A percentile compares a stretch with the other conserved stretches of the same genome.
These are phyloP conservation scores for Lobophora halterata DNA, from an alignment of 2,888 invertebrate species.

Conservation along the genomic window DNA sequence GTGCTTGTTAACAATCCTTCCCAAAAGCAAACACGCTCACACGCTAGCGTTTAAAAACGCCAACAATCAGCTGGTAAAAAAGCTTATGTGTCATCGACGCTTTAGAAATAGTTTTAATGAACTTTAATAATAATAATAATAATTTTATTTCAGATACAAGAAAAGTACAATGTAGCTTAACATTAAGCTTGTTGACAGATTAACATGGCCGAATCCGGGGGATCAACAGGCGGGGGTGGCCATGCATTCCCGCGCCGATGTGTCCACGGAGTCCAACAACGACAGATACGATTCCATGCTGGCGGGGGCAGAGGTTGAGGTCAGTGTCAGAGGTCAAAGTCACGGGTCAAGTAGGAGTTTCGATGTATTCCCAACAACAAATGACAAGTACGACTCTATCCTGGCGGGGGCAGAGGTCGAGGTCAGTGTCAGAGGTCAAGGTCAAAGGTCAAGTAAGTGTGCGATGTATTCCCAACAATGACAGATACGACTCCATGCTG, in stretches of 20 bases:
- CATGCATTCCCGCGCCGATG: conserved; percentile 64
- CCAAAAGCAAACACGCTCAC: no score
- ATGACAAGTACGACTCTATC: conserved; percentile 43
- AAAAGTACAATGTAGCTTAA: no score
- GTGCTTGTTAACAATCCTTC: no score
- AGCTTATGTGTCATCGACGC: no score
- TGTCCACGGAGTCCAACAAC: conserved; percentile 46
- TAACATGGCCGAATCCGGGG: conserved; percentile 65
- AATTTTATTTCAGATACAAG: no score
- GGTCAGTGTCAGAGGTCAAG: conserved; percentile 40
- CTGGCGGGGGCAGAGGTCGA: conserved; percentile 41
- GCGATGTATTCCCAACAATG: conserved; percentile 63
- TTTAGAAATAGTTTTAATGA: no score
- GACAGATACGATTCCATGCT: conserved; percentile 48
- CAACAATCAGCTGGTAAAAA: no score
- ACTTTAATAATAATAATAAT: no score
- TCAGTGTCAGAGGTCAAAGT: conserved; percentile 34
- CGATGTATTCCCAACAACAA: conserved; percentile 60
- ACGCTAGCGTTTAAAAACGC: no score
- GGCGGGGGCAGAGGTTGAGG: conserved; percentile 41
- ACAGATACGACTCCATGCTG: conserved; percentile 47
- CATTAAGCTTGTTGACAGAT: conserved; percentile 33
- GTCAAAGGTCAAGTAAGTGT: conserved; percentile 67
- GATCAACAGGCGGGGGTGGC: conserved; percentile 65
- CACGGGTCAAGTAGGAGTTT: conserved; percentile 68